Evolutionary conservation across 2,113 vertebrate genomes (phyloP).

Genomic region (Leptosomus discolor): DNA sequence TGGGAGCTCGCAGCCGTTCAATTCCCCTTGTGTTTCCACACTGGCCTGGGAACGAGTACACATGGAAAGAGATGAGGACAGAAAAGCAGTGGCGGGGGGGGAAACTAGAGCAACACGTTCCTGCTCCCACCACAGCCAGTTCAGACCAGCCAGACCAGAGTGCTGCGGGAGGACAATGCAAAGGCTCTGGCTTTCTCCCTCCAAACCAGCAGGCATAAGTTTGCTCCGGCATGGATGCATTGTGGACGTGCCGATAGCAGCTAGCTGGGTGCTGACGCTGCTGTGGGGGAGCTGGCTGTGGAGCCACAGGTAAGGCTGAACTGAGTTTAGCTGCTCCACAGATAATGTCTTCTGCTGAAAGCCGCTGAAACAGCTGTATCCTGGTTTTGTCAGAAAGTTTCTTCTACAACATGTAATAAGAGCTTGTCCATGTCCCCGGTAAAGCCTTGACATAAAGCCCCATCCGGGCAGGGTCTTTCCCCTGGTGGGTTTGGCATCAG

Average conservation of each 20-base stretch:
- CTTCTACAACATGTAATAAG: not conserved
- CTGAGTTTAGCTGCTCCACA: not conserved
- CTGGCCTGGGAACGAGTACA: not conserved
- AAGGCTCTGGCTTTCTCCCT: not conserved
- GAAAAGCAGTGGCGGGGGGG: not conserved
- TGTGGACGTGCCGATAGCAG: conserved; percentile 52
- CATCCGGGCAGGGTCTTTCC: not conserved
- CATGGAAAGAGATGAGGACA: not conserved
- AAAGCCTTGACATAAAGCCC: not conserved
- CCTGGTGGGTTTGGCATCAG: not conserved
- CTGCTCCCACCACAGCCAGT: not conserved
- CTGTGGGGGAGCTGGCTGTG: not conserved
- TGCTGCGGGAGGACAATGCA: not conserved
- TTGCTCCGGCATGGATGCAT: not conserved
- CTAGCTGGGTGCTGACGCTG: conserved; percentile 7
- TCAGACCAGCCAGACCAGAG: not conserved
- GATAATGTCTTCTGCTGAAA: not conserved
- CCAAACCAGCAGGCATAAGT: not conserved
- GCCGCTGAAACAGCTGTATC: conserved; percentile 23
- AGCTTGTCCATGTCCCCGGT: not conserved
- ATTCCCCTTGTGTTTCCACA: not conserved
- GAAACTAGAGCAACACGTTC: not conserved
- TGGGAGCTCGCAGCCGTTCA: not conserved
- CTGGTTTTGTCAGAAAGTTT: not conserved
- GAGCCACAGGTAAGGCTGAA: not conserved